Conservation (phyloP, 2,113 vertebrate genomes). For the Lampris megalopsis region DNA sequence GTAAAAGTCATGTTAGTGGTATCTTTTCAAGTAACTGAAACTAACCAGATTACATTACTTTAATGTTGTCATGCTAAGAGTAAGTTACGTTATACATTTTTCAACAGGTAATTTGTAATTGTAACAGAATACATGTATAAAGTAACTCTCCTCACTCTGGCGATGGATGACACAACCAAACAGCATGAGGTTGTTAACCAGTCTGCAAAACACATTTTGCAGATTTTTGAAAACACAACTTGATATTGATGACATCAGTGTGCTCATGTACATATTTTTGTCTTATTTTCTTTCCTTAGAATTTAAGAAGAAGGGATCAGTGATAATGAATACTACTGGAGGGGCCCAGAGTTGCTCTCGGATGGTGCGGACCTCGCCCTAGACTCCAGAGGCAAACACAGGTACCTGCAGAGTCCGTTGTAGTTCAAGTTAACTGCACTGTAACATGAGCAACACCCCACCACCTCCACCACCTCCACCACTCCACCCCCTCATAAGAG, state of each 20-base stretch:
- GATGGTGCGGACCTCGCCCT: slow-evolving; percentile 56
- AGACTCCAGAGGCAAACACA: slow-evolving; percentile 75
- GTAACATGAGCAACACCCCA: slow-evolving; percentile 56
- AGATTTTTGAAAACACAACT: neutral
- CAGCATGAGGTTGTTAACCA: neutral
- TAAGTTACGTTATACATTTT: no score
- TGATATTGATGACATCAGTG: neutral
- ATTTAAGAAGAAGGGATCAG: slow-evolving; percentile 28
- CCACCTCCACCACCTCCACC: slow-evolving; percentile 19
- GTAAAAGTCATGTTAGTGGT: no score
- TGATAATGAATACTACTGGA: slow-evolving; percentile 50
- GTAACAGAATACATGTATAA: no score
- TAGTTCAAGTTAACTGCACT: slow-evolving; percentile 33
- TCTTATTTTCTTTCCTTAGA: slow-evolving; percentile 48
- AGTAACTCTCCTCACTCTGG: no score
- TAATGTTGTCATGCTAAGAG: no score
- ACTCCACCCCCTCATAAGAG: slow-evolving; percentile 46
- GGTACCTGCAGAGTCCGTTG: slow-evolving; percentile 37
- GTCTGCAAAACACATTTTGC: neutral
- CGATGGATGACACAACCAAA: no score
- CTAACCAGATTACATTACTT: no score
- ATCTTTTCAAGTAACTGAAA: no score
- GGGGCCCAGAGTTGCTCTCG: slow-evolving; percentile 72
- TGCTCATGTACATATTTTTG: neutral
- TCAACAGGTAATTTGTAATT: no score